These are phyloP conservation scores for Anagrus nilaparvatae DNA, from an alignment of 1,140 invertebrate genomes.

Conservation along the genomic window DNA sequence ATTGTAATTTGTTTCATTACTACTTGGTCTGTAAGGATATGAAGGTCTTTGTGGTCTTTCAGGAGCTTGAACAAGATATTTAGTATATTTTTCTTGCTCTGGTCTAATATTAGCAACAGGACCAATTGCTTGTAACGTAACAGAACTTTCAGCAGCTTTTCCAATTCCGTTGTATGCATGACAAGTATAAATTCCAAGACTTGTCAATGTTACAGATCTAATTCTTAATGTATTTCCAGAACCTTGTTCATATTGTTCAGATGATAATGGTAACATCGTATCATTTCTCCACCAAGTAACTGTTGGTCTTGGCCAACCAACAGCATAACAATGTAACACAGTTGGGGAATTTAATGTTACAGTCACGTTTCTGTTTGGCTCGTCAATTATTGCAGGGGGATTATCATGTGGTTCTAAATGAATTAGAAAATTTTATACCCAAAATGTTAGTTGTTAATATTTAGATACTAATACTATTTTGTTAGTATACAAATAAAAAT, in stretches of 20 bases:
- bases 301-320: slow-evolving; percentile 68
- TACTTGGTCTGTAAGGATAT: slow-evolving; percentile 39
- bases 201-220: slow-evolving; percentile 54
- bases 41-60: slow-evolving; percentile 27
- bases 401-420: slow-evolving; percentile 38
- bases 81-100: slow-evolving; percentile 42
- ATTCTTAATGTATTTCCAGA: slow-evolving; percentile 66
- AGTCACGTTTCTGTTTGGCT: slow-evolving; percentile 49
- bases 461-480: no score
- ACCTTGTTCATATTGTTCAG: slow-evolving; percentile 60
- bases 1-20: slow-evolving; percentile 27
- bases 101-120: slow-evolving; percentile 45
- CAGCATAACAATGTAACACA: slow-evolving; percentile 66
- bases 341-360: slow-evolving; percentile 61
- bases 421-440: slow-evolving; percentile 18
- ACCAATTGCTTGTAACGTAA: slow-evolving; percentile 59
- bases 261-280: slow-evolving; percentile 57
- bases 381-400: slow-evolving; percentile 45
- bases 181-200: slow-evolving; percentile 75
- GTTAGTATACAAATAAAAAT: no score
- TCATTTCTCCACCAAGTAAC: slow-evolving; percentile 83
- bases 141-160: slow-evolving; percentile 61
- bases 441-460: no score
- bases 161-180: slow-evolving; percentile 77
- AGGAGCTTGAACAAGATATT: slow-evolving; percentile 46